phyloP scores from a whole-genome alignment of 1,140 invertebrate species.

The Papilio glaucus region DNA sequence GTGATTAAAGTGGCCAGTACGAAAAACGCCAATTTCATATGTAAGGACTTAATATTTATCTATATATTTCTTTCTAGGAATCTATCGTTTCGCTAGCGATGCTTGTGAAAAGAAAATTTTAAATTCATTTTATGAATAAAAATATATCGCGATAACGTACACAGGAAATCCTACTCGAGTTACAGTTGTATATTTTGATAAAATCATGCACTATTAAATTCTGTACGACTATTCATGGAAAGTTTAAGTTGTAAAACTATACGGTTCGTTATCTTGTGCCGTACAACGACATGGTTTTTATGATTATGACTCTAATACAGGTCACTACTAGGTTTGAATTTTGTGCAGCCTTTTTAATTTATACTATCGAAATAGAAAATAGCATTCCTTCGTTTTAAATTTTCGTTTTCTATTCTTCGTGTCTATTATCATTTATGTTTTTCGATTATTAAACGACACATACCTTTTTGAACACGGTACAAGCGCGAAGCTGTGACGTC shows the following conservation, averaged over 20 bases:
- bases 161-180: slow-evolving; percentile 5
- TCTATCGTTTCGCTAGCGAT: no score
- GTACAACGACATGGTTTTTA: slow-evolving; percentile 17
- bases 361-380: slow-evolving; percentile 9
- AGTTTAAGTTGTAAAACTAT: slow-evolving; percentile 24
- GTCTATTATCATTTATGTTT: not conserved
- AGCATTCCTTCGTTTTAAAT: not conserved
- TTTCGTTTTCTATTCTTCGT: not conserved
- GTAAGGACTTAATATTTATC: no score
- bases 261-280: slow-evolving; percentile 15
- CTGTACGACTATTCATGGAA: slow-evolving; percentile 14
- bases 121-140: not conserved
- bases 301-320: slow-evolving; percentile 16
- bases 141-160: not conserved
- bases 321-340: not conserved
- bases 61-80: no score
- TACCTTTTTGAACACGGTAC: no score
- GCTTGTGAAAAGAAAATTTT: not conserved
- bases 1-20: no score
- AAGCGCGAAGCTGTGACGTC: no score
- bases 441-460: no score
- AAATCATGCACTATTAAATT: slow-evolving; percentile 21
- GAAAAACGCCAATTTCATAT: not conserved
- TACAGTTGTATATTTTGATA: slow-evolving; percentile 1
- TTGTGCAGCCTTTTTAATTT: not conserved